Evolutionary conservation across 2,797 vertebrate species (phyloP).

Genomic region (Pipistrellus nathusii): DNA sequence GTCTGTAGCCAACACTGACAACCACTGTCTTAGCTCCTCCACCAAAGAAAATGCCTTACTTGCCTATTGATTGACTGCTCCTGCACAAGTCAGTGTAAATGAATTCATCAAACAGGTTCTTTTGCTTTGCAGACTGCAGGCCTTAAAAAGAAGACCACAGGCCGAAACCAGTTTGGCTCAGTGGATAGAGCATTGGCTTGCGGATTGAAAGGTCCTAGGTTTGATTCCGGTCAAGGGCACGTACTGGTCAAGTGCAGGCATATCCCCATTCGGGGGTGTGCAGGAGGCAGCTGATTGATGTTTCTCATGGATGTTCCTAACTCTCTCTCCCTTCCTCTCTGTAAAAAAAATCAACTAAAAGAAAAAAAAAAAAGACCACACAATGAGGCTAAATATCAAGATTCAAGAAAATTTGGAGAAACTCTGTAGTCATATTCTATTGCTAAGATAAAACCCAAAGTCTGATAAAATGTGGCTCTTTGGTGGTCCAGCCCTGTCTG

Average conservation of each 20-base stretch:
- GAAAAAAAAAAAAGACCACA: background rate
- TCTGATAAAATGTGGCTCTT: background rate
- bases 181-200: no score
- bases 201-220: no score
- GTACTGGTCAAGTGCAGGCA: no score
- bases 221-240: no score
- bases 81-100: background rate
- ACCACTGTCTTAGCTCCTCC: background rate
- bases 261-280: no score
- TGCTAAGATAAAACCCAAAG: background rate
- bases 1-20: background rate
- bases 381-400: slow-evolving; percentile 6
- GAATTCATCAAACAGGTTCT: background rate
- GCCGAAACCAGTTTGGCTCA: no score
- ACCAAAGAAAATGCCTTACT: background rate
- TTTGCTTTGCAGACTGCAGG: background rate
- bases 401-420: background rate
- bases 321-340: no score
- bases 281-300: no score
- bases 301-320: no score
- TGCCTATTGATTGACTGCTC: background rate
- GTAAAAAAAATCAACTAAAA: no score
- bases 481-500: background rate
- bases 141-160: background rate
- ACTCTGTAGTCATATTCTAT: background rate